Percentiles rank a stretch among this genome's conserved stretches.
Conservation (phyloP, 2,888 invertebrate genomes). For the Pherbina coryleti region DNA sequence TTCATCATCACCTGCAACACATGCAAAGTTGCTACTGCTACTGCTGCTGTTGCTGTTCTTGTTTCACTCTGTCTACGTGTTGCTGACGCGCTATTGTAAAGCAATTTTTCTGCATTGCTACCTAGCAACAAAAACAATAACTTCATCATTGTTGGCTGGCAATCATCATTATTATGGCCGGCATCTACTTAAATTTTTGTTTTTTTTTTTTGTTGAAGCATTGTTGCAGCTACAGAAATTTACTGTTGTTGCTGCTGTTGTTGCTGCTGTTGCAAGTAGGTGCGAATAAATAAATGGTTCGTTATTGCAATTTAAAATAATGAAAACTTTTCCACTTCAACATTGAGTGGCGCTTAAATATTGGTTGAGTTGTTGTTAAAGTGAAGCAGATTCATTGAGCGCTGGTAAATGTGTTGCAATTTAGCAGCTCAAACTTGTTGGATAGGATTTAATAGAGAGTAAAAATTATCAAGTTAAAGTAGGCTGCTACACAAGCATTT, state of each 20-base stretch:
- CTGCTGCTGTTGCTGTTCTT: background rate
- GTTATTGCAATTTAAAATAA: conserved; percentile 38
- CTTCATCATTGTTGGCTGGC: background rate
- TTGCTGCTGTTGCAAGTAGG: conserved; percentile 30
- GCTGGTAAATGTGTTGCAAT: background rate
- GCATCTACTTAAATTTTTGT: conserved; percentile 33
- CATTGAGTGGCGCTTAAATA: background rate
- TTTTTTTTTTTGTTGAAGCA: conserved; percentile 28
- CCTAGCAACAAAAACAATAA: conserved; percentile 4
- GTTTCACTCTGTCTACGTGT: no score
- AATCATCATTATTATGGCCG: background rate
- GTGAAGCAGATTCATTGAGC: background rate
- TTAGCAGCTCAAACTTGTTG: background rate
- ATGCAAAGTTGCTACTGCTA: conserved; percentile 24
- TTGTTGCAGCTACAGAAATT: conserved; percentile 24
- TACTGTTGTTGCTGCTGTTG: background rate
- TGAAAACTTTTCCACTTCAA: conserved; percentile 31
- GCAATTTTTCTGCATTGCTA: conserved; percentile 37
- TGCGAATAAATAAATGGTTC: conserved; percentile 41
- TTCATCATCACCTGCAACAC: background rate
- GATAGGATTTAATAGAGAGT: background rate
- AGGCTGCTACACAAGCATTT: no score
- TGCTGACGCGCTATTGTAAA: conserved; percentile 28
- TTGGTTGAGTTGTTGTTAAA: background rate
- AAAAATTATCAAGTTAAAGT: background rate